Percentiles rank a stretch among this genome's conserved stretches.
These are phyloP conservation scores for Gryllus longicercus DNA, from an alignment of 2,888 invertebrate genomes.

Conservation along the genomic window DNA sequence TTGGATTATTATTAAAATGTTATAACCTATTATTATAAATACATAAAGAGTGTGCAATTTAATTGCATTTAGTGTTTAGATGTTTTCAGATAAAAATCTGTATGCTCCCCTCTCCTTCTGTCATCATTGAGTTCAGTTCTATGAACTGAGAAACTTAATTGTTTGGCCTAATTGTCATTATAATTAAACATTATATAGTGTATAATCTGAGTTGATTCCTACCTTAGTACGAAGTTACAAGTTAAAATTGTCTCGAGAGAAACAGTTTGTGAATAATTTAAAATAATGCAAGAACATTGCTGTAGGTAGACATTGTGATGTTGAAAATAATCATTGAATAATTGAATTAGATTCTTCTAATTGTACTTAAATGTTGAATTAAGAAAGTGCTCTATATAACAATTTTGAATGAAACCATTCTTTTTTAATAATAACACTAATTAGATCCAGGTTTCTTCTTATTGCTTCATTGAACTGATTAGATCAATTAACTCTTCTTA, in stretches of 20 bases:
- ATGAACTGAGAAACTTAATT: conserved; percentile 37
- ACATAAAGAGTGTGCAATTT: conserved; percentile 34
- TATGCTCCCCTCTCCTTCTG: conserved; percentile 31
- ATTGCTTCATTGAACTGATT: conserved; percentile 29
- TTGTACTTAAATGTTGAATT: conserved; percentile 37
- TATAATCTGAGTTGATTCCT: conserved; percentile 32
- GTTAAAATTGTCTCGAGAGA: conserved; percentile 18
- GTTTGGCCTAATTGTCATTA: conserved; percentile 39
- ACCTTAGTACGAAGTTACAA: conserved; percentile 25
- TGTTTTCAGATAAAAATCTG: conserved; percentile 33
- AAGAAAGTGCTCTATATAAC: conserved; percentile 30
- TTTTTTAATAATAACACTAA: conserved; percentile 31
- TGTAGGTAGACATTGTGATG: conserved; percentile 27
- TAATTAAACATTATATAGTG: conserved; percentile 27
- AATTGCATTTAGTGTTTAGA: conserved; percentile 35
- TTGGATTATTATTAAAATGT: conserved; percentile 32
- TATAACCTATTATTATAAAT: conserved; percentile 32
- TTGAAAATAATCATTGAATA: conserved; percentile 30
- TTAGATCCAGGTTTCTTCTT: conserved; percentile 30
- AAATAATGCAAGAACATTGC: conserved; percentile 19
- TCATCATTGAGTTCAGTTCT: conserved; percentile 37
- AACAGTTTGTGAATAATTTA: conserved; percentile 12
- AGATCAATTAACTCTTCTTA: conserved; percentile 27
- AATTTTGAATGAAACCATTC: conserved; percentile 34
- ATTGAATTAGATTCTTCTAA: conserved; percentile 34